Percentiles rank a stretch among this genome's conserved stretches.
These are phyloP conservation scores for Orchesellides sinensis DNA, from an alignment of 2,888 invertebrate genomes.

Conservation along the genomic window DNA sequence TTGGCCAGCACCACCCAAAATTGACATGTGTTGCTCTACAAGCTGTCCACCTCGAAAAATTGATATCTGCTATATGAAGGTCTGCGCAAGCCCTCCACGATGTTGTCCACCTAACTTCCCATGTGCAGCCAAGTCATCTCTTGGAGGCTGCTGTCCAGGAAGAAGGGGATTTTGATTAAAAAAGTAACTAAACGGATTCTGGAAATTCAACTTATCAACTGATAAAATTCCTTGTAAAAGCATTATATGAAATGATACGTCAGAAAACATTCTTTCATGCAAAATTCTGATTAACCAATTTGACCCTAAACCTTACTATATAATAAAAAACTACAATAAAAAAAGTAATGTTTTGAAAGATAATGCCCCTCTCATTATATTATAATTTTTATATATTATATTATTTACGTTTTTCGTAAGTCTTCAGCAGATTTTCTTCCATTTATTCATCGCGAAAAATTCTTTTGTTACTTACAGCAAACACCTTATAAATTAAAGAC, in stretches of 20 bases:
- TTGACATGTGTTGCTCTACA: constrained; percentile 59
- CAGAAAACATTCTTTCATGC: too few relatives aligned
- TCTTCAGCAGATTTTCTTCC: too few relatives aligned
- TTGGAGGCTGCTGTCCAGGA: constrained; percentile 47
- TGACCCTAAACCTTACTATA: too few relatives aligned
- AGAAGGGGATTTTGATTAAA: constrained; percentile 14
- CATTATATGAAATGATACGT: not conserved
- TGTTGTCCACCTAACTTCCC: constrained; percentile 52
- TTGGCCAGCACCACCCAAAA: constrained; percentile 60
- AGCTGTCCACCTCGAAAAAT: constrained; percentile 46
- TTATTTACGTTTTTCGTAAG: too few relatives aligned
- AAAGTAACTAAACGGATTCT: not conserved
- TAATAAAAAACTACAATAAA: too few relatives aligned
- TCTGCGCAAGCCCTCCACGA: constrained; percentile 38
- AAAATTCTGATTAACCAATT: too few relatives aligned
- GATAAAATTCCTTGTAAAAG: not conserved
- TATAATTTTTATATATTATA: too few relatives aligned
- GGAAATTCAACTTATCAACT: not conserved
- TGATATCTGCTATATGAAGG: constrained; percentile 59
- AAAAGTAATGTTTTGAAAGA: too few relatives aligned
- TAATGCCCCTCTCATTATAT: too few relatives aligned
- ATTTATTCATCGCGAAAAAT: constrained; percentile 44
- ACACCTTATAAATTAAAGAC: constrained; percentile 24
- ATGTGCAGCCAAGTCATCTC: constrained; percentile 25
- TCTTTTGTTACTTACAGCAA: constrained; percentile 56